A percentile compares a stretch with the other conserved stretches of the same genome.
phyloP scores from a whole-genome alignment of 2,113 vertebrate species.

The Urocitellus parryii region DNA sequence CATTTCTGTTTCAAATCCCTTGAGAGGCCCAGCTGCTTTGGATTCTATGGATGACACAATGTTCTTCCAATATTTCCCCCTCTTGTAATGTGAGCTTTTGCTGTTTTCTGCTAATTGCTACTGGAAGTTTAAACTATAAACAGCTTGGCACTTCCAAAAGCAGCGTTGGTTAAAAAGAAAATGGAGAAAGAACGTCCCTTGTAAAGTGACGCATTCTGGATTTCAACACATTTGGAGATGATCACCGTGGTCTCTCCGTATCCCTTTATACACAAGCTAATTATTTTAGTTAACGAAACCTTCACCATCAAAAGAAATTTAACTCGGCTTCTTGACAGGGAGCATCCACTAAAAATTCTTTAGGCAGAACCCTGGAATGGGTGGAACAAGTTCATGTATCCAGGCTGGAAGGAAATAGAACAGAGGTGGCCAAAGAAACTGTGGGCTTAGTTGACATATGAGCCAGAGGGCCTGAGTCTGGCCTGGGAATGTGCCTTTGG shows the following conservation, averaged over 20 bases:
- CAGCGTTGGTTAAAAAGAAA: constrained; percentile 29
- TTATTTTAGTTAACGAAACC: neutral
- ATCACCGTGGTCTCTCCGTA: neutral
- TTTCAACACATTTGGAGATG: constrained; percentile 32
- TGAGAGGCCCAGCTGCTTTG: constrained; percentile 39
- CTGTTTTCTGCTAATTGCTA: constrained; percentile 59
- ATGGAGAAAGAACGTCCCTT: neutral
- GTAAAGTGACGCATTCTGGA: neutral
- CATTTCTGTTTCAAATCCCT: constrained; percentile 25
- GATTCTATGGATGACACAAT: neutral
- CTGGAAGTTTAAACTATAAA: constrained; percentile 61
- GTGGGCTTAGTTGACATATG: neutral
- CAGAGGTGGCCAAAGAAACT: neutral
- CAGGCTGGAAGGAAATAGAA: constrained; percentile 1
- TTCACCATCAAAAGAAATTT: constrained; percentile 26
- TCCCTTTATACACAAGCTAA: neutral
- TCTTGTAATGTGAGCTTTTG: constrained; percentile 44
- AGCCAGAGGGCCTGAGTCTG: constrained; percentile 50
- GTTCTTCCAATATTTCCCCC: constrained; percentile 7
- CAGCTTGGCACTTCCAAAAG: constrained; percentile 49
- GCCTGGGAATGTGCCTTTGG: constrained; percentile 28
- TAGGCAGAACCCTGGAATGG: neutral
- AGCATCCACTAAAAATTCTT: neutral
- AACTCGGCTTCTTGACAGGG: neutral
- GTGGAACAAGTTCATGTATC: neutral